Conservation (phyloP, 2,797 vertebrate species). For the Phataginus tricuspis region DNA sequence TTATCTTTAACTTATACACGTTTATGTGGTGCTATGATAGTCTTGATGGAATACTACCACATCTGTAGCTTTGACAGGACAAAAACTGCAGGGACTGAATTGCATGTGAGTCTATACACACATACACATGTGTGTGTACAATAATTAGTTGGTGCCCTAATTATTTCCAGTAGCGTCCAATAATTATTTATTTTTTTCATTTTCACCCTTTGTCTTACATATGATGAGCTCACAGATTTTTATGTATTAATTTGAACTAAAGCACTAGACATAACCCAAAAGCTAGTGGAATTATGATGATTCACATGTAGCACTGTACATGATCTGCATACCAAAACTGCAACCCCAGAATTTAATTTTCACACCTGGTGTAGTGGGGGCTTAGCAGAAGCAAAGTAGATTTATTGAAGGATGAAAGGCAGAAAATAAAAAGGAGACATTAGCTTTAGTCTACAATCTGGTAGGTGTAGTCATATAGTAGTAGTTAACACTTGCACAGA, state of each 20-base stretch:
- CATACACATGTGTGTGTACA: background rate
- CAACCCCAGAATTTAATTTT: background rate
- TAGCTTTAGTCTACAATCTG: background rate
- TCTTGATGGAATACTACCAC: background rate
- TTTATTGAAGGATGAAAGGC: background rate
- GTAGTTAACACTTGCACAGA: background rate
- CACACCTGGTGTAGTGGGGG: background rate
- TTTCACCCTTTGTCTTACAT: background rate
- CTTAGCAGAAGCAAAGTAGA: background rate
- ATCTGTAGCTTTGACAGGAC: background rate
- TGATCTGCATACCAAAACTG: background rate
- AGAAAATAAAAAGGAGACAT: background rate
- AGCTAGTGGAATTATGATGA: background rate
- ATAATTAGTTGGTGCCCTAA: background rate
- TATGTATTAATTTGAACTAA: background rate
- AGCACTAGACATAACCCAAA: background rate
- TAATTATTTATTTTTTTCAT: background rate
- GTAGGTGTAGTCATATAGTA: background rate
- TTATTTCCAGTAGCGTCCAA: background rate
- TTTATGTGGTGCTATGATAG: background rate
- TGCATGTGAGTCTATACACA: background rate
- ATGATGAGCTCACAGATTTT: background rate
- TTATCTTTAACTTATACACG: background rate
- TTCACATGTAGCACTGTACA: background rate
- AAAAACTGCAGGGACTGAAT: background rate